Evolutionary conservation across 2,113 vertebrate genomes (phyloP).

Genomic region (Hemibagrus wyckioides): DNA sequence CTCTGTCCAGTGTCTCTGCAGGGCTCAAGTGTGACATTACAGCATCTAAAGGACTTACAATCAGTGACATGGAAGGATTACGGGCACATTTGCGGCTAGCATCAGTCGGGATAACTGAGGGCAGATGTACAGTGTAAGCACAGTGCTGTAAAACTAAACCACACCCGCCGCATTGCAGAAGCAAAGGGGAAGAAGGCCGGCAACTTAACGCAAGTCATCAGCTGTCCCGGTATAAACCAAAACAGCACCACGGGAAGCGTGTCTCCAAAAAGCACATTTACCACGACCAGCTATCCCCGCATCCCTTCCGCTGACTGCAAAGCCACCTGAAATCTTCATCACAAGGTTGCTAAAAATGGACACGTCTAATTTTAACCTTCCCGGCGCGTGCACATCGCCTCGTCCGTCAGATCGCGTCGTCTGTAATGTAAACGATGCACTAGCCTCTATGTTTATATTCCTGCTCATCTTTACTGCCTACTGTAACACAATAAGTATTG

Average conservation of each 20-base stretch:
- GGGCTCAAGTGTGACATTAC: not conserved
- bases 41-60: not conserved
- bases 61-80: not conserved
- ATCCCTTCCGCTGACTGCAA: not conserved
- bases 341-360: not conserved
- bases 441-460: too few species aligned
- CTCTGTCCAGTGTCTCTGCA: conserved; percentile 7
- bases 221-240: conserved; percentile 7
- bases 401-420: not conserved
- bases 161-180: conserved; percentile 68
- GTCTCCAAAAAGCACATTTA: not conserved
- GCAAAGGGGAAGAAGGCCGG: conserved; percentile 43
- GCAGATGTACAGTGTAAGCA: not conserved
- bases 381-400: too few species aligned
- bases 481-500: not conserved
- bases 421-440: not conserved
- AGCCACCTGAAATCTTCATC: not conserved
- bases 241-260: not conserved
- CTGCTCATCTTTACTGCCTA: too few species aligned
- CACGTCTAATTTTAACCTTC: not conserved
- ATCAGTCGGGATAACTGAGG: conserved; percentile 21
- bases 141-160: conserved; percentile 47
- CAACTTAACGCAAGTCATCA: conserved; percentile 50
- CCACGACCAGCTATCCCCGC: not conserved
- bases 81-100: not conserved